A percentile compares a stretch with the other conserved stretches of the same genome.
These are phyloP conservation scores for Neostethus bicornis DNA, from an alignment of 2,797 vertebrate genomes.

Conservation along the genomic window DNA sequence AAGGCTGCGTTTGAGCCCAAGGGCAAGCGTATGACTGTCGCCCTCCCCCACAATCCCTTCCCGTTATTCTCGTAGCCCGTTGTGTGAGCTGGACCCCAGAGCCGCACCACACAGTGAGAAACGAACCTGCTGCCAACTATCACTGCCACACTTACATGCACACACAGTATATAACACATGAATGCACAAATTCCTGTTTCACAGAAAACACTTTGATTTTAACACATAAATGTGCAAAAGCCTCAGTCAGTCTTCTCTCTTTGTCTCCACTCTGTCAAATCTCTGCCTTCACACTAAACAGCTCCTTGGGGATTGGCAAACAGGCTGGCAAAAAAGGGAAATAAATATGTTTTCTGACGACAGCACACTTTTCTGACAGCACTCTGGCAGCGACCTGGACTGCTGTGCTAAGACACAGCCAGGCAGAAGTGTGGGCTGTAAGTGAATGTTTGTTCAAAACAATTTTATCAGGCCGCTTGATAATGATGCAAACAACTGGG, in stretches of 20 bases:
- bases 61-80: slow-evolving; percentile 21
- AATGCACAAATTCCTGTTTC: slow-evolving; percentile 41
- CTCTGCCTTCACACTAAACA: slow-evolving; percentile 76
- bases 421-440: slow-evolving; percentile 51
- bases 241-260: slow-evolving; percentile 47
- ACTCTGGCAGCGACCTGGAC: slow-evolving; percentile 67
- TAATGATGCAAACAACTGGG: slow-evolving; percentile 41
- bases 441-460: slow-evolving; percentile 65
- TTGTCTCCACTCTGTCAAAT: slow-evolving; percentile 75
- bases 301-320: slow-evolving; percentile 73
- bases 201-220: slow-evolving; percentile 73
- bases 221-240: slow-evolving; percentile 72
- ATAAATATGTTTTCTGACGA: slow-evolving; percentile 83
- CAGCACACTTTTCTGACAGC: slow-evolving; percentile 76
- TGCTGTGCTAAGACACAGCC: slow-evolving; percentile 59
- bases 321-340: slow-evolving; percentile 72
- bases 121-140: slow-evolving; percentile 66
- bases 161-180: slow-evolving; percentile 10
- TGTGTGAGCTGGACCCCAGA: slow-evolving; percentile 65
- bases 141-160: slow-evolving; percentile 44
- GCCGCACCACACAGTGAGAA: slow-evolving; percentile 64
- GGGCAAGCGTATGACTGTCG: slow-evolving; percentile 79
- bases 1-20: slow-evolving; percentile 81
- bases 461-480: slow-evolving; percentile 49
- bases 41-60: slow-evolving; percentile 52